Conservation (phyloP, 2,113 vertebrate species). For the Corythornis vintsioides region DNA sequence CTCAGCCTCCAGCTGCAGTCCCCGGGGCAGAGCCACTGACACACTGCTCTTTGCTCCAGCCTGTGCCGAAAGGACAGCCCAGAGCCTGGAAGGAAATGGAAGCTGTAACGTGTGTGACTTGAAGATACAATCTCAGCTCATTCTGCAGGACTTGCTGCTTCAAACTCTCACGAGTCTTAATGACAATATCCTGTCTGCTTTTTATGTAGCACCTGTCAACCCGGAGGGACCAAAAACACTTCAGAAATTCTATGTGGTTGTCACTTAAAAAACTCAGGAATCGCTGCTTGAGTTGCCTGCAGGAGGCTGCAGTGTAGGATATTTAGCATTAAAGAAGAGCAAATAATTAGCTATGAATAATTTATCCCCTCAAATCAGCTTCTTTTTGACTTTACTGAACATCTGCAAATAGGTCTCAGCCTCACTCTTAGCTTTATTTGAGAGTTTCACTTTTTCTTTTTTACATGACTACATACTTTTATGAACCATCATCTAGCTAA, state of each 20-base stretch:
- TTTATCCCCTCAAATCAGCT: conserved; percentile 67
- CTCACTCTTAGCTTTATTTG: conserved; percentile 17
- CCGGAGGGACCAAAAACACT: conserved; percentile 52
- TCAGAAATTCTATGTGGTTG: conserved; percentile 46
- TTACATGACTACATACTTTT: neutral
- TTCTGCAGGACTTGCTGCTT: conserved; percentile 29
- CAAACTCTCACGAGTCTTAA: conserved; percentile 49
- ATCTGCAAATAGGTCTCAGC: conserved; percentile 56
- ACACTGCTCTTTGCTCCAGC: neutral
- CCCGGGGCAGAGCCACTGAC: neutral
- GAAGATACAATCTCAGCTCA: conserved; percentile 41
- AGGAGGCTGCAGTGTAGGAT: conserved; percentile 64
- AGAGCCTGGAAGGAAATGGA: fast-evolving
- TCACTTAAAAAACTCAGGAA: conserved; percentile 45
- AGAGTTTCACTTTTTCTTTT: neutral
- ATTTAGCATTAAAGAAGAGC: conserved; percentile 67
- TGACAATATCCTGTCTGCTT: conserved; percentile 58
- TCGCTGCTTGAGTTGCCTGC: conserved; percentile 61
- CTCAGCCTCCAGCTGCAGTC: neutral
- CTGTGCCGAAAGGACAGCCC: neutral
- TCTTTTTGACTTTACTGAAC: conserved; percentile 63
- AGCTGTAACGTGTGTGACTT: neutral
- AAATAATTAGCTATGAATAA: conserved; percentile 71
- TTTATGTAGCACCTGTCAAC: conserved; percentile 66
- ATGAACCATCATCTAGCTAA: neutral